A percentile compares a stretch with the other conserved stretches of the same genome.
These are phyloP conservation scores for Gadus macrocephalus DNA, from an alignment of 2,113 vertebrate species.

Conservation along the genomic window DNA sequence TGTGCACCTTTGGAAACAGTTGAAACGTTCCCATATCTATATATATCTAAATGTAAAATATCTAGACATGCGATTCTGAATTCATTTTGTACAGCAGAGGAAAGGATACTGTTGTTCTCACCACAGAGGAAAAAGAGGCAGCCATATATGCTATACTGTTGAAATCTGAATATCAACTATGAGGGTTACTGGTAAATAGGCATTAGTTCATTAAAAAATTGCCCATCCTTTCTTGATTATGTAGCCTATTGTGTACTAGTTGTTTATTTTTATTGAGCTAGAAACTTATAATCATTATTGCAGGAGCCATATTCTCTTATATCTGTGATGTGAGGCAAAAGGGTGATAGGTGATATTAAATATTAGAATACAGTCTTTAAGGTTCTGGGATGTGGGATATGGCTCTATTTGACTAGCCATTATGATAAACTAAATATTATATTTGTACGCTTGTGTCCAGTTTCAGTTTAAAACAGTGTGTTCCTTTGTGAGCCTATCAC, in stretches of 20 bases:
- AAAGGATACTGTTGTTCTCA: conserved; percentile 7
- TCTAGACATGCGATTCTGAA: conserved; percentile 26
- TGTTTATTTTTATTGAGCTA: no score
- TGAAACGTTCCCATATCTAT: conserved; percentile 32
- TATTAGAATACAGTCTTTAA: no score
- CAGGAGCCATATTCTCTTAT: no score
- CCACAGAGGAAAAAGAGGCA: conserved; percentile 15
- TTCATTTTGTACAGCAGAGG: conserved; percentile 21
- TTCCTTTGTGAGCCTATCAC: no score
- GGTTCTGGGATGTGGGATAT: no score
- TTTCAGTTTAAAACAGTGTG: no score
- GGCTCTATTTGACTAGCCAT: no score
- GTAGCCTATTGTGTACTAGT: background rate
- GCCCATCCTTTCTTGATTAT: conserved; percentile 1
- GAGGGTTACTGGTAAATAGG: background rate
- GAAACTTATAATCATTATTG: no score
- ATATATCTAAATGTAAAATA: conserved; percentile 13
- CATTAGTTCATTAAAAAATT: background rate
- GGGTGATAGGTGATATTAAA: no score
- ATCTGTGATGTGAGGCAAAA: no score
- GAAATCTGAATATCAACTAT: background rate
- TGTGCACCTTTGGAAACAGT: conserved; percentile 46
- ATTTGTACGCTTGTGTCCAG: no score
- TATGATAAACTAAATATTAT: no score
- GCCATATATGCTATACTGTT: background rate